Conservation (phyloP, 2,888 invertebrate genomes). For the Caradrina clavipalpis region DNA sequence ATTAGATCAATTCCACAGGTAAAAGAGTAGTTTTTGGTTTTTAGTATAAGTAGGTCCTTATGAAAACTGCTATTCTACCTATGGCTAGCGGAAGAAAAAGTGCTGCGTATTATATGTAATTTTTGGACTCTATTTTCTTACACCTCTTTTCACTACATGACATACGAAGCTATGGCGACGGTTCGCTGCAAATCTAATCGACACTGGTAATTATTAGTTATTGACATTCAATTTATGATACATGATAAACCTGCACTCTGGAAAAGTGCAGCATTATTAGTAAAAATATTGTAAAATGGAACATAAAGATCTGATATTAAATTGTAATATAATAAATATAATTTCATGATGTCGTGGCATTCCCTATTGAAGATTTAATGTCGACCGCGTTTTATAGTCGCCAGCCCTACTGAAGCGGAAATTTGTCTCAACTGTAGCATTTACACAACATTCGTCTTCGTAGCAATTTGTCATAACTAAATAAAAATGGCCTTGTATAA, state of each 20-base stretch:
- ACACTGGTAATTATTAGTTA: constrained; percentile 25
- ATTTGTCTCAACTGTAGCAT: constrained; percentile 53
- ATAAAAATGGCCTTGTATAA: constrained; percentile 86
- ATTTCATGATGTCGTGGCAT: neutral
- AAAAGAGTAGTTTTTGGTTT: constrained; percentile 30
- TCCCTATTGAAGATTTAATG: constrained; percentile 2
- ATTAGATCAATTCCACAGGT: constrained; percentile 5
- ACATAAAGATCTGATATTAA: constrained; percentile 33
- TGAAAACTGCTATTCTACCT: constrained; percentile 1
- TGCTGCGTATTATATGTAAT: neutral
- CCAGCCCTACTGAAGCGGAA: constrained; percentile 62
- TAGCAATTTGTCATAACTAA: constrained; percentile 68
- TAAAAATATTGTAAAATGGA: constrained; percentile 1
- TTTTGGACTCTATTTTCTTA: constrained; percentile 28
- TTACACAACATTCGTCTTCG: constrained; percentile 70
- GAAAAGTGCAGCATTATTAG: neutral
- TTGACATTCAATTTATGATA: neutral
- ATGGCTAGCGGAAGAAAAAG: neutral
- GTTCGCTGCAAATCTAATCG: neutral
- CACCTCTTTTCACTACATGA: neutral
- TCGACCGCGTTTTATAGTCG: constrained; percentile 28
- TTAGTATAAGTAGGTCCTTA: constrained; percentile 4
- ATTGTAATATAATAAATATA: neutral
- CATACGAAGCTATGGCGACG: neutral
- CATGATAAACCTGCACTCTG: neutral